Evolutionary conservation across 2,797 vertebrate genomes (phyloP).

Genomic region (Poecile montanus): DNA sequence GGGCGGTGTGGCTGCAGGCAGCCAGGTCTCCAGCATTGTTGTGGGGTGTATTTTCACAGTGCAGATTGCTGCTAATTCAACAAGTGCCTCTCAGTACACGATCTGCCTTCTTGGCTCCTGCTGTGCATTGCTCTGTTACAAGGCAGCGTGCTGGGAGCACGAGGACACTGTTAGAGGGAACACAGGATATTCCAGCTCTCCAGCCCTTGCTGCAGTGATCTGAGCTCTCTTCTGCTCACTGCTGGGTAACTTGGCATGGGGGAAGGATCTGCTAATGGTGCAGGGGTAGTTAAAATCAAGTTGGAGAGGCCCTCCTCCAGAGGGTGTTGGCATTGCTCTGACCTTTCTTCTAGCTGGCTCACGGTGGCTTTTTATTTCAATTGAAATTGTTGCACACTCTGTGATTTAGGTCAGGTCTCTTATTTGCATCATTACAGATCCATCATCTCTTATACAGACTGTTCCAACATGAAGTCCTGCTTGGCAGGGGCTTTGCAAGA

Average conservation of each 20-base stretch:
- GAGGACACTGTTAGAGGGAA: neutral
- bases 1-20: neutral
- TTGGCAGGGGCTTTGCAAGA: neutral
- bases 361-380: neutral
- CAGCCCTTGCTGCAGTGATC: neutral
- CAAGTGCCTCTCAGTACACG: neutral
- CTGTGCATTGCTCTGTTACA: neutral
- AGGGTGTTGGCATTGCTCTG: neutral
- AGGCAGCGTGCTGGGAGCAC: fast-evolving
- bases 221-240: neutral
- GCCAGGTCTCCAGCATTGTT: neutral
- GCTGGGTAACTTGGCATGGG: neutral
- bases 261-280: neutral
- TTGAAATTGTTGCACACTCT: neutral
- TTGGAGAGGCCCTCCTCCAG: neutral
- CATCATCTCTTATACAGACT: neutral
- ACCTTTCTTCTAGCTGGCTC: neutral
- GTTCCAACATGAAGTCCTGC: fast-evolving
- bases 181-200: neutral
- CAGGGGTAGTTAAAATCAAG: neutral
- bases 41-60: neutral
- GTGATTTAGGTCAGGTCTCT: neutral
- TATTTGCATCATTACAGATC: neutral
- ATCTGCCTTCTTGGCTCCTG: neutral
- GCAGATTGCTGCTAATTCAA: neutral